Percentiles rank a stretch among this genome's conserved stretches.
phyloP scores from a whole-genome alignment of 2,888 invertebrate species.

The Ethmia dodecea region DNA sequence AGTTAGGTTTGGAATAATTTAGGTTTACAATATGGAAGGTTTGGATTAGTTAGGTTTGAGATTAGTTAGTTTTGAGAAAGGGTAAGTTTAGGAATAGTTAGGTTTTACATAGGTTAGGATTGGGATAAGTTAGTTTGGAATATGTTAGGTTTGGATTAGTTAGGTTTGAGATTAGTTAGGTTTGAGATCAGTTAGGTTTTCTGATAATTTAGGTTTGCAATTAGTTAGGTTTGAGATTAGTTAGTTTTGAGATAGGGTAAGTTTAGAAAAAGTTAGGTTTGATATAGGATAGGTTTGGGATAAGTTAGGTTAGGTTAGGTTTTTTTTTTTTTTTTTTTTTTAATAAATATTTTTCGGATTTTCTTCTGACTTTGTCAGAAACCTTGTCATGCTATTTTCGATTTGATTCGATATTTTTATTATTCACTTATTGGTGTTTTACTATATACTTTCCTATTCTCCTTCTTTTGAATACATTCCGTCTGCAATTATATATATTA shows the following conservation, averaged over 20 bases:
- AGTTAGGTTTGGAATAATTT: slow-evolving; percentile 1
- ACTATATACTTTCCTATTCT: background rate
- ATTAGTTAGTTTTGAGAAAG: no score
- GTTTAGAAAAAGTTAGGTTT: slow-evolving; percentile 10
- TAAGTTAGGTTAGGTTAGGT: slow-evolving; percentile 15
- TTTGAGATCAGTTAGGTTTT: slow-evolving; percentile 13
- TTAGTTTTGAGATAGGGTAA: slow-evolving; percentile 12
- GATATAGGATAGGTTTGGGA: slow-evolving; percentile 15
- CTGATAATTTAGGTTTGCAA: slow-evolving; percentile 14
- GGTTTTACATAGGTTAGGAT: slow-evolving; percentile 6
- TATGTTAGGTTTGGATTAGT: slow-evolving; percentile 12
- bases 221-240: slow-evolving; percentile 15
- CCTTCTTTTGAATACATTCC: background rate
- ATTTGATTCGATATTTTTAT: slow-evolving; percentile 1
- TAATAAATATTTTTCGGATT: background rate
- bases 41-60: slow-evolving; percentile 10
- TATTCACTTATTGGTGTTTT: background rate
- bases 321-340: background rate
- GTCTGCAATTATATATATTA: no score
- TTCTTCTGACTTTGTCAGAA: slow-evolving; percentile 1
- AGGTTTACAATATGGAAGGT: background rate
- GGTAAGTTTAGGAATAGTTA: slow-evolving; percentile 9
- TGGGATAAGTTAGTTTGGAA: slow-evolving; percentile 12
- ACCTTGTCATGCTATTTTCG: slow-evolving; percentile 1
- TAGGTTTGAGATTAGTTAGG: slow-evolving; percentile 15